Base-by-base conservation (phyloP, 2,888 invertebrate species). In the Galerucella pusilla region DNA sequence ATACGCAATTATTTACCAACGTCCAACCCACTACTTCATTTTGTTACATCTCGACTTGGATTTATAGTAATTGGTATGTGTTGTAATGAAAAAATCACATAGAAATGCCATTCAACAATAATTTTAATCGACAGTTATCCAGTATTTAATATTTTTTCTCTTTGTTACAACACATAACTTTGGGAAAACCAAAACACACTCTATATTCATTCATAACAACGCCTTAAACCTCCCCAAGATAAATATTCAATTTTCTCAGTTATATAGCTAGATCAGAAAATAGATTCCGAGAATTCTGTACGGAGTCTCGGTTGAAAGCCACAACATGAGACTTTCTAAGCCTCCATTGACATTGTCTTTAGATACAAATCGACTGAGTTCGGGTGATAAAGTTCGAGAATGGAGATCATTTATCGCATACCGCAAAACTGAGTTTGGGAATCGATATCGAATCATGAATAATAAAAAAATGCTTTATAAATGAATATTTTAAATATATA, bases 171-270 rank as follows among this genome's bases (percentile, higher is more conserved):
- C 11, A 65, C 16, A 45, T 9, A n/a, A 65, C 20, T 11, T 54
- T 14, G 12, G 45, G 16, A 35, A 57, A 42, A 68, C 16, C 49
- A 14, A 65, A 61, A 71, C 14, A 63, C 46, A 25, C 63, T 65
- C 57, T 71, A 71, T 66, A 71, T 64, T 64, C 59, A 71, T 65
- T 71, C 66, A 52, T 45, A 66, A 45, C 20, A 66, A 46, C 54
- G 42, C 25, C 28, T 20, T 25, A 71, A 71, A 71, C 49, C 52
- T 64, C 57, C 14, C 14, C 65, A 28, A 65, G 71, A 71, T 66
- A 71, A 71, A 71, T 65, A 71, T 71, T 71, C 71, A 71, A 71
- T 71, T 71, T 71, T 52, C 57, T 45, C 59, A 16, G 54, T 14
- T 45, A 25, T 65, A 57, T 65, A 65, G 57, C 59, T 60, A 59